These are phyloP conservation scores for Nematostella vectensis DNA, from an alignment of 92 coral and sea anemone genomes.

Conservation along the genomic window DNA sequence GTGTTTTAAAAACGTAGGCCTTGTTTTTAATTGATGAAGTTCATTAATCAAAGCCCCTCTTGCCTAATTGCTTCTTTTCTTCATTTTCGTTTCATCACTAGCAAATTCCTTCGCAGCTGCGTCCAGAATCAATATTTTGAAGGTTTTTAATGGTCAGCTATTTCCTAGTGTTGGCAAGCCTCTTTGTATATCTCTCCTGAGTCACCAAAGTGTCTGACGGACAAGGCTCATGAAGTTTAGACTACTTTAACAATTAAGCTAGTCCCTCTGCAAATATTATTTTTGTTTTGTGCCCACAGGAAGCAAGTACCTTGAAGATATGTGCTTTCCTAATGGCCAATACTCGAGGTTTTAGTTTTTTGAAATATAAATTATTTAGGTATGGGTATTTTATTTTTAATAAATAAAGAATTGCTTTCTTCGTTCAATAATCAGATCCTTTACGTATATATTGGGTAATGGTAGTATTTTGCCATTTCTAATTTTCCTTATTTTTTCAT, in stretches of 20 bases:
- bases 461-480: too few relatives aligned
- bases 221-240: neutral
- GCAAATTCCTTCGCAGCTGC: neutral
- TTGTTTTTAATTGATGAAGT: neutral
- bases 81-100: neutral
- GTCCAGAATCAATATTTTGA: neutral
- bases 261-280: neutral
- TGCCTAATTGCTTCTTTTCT: conserved; percentile 1
- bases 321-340: too few relatives aligned
- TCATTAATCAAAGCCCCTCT: neutral
- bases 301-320: too few relatives aligned
- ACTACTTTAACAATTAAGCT: neutral
- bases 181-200: too few relatives aligned
- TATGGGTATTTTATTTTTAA: too few relatives aligned
- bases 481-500: too few relatives aligned
- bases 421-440: too few relatives aligned
- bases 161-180: too few relatives aligned
- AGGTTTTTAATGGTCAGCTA: neutral
- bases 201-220: neutral
- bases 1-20: neutral
- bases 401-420: too few relatives aligned
- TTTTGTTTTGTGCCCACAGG: neutral
- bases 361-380: too few relatives aligned
- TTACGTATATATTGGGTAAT: too few relatives aligned
- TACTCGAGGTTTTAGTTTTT: too few relatives aligned